Conservation (phyloP, 1,140 invertebrate species). For the Drosophila arizonae region DNA sequence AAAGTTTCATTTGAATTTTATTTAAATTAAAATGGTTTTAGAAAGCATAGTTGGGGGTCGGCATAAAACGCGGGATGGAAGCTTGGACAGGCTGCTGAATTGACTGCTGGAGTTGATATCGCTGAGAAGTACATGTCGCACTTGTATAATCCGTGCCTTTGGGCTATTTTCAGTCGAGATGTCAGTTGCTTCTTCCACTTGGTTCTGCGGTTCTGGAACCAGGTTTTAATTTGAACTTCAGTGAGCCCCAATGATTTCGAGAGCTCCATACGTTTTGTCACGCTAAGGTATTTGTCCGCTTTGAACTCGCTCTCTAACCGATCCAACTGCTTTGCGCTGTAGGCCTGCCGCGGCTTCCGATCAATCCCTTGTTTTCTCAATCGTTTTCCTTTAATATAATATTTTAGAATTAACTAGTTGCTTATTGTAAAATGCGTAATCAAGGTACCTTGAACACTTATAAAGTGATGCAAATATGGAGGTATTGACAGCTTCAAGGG, state of each 20-base stretch:
- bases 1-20: neutral
- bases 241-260: constrained; percentile 94
- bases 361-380: constrained; percentile 93
- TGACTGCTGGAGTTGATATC: constrained; percentile 5
- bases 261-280: constrained; percentile 96
- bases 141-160: constrained; percentile 90
- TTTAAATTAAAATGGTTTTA: constrained; percentile 10
- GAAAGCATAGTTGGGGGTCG: constrained; percentile 18
- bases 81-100: neutral
- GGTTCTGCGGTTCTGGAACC: constrained; percentile 97
- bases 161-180: constrained; percentile 92
- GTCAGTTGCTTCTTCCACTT: constrained; percentile 98
- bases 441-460: constrained; percentile 40
- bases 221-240: constrained; percentile 98
- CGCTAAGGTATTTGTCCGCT: constrained; percentile 96
- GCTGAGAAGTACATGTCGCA: constrained; percentile 76
- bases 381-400: constrained; percentile 85
- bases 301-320: constrained; percentile 96
- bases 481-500: constrained; percentile 24
- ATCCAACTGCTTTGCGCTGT: constrained; percentile 96
- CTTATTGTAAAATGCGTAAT: neutral
- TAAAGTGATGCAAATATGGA: constrained; percentile 41
- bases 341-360: constrained; percentile 96
- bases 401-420: too few species aligned
- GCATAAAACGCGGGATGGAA: constrained; percentile 15